Base-by-base conservation (phyloP, 2,113 vertebrate genomes). In the Sitta europaea region DNA sequence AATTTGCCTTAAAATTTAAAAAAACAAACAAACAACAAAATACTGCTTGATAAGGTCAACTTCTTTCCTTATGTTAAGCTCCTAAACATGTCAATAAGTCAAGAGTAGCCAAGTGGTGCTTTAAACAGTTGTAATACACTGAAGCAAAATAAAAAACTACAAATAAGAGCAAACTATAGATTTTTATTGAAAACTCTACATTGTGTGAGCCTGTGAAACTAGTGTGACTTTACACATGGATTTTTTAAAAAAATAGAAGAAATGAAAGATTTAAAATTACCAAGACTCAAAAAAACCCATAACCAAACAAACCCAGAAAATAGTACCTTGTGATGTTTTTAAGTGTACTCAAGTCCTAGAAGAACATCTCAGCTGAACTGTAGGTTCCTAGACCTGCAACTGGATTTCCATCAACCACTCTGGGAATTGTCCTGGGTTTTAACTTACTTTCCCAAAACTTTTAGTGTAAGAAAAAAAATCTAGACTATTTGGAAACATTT, bases 361-460 rank as follows among this genome's bases (percentile, higher is more conserved):
- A 65, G 50, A 14, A 40, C 59, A 70, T 58, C 36, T 72, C 54
- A 20, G 40, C 40, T 88, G 35, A 40, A 25, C 58, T 33, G 33
- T n/a, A 61, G 50, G 53, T 57, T 45, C 84, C 58, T 21, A 31
- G 38, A 28, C 6, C 61, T 65, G 77, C 50, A 92, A 83, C 31
- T 88, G 66, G n/a, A 90, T 94, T 96, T 93, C 92, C 62, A 72
- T 80, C 58, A 74, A 11, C 59, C 78, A 51, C 83, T 81, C 31
- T 59, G 53, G n/a, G n/a, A 24, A 70, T 66, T 71, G 58, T 75
- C 63, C 78, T 55, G 65, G 4, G 67, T 36, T 94, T 91, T 90
- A 76, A 78, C 91, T 90, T 67, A 67, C 94, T 96, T 95, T 94
- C 73, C 66, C 48, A 42, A 93, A 97, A 83, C 50, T 58, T 76